Evolutionary conservation across 1,140 invertebrate species (phyloP).

Genomic region (Caerostris darwini): DNA sequence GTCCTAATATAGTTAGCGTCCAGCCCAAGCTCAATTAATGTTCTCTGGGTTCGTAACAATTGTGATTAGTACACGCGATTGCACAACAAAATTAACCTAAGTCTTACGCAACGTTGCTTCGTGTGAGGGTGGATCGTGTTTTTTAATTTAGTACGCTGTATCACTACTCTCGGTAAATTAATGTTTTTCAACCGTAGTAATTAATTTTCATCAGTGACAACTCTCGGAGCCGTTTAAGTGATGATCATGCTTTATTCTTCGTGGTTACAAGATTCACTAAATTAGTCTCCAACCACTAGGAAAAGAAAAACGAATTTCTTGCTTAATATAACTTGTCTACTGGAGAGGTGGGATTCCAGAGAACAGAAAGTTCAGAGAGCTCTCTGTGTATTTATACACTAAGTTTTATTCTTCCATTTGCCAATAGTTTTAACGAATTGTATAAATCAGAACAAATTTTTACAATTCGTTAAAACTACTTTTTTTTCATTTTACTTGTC

Average conservation of each 20-base stretch:
- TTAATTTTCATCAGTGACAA: slow-evolving; percentile 67
- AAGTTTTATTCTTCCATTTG: too few species aligned
- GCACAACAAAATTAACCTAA: slow-evolving; percentile 50
- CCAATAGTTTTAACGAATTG: too few species aligned
- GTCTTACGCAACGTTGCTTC: slow-evolving; percentile 29
- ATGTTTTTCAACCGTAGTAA: slow-evolving; percentile 38
- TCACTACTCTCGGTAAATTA: slow-evolving; percentile 40
- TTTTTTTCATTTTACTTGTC: too few species aligned
- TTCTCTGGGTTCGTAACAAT: background rate
- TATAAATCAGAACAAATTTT: too few species aligned
- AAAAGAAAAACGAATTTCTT: background rate
- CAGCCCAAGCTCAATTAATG: slow-evolving; percentile 54
- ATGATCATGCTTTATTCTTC: slow-evolving; percentile 33
- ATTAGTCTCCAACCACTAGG: slow-evolving; percentile 8
- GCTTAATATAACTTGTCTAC: background rate
- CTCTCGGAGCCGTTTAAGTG: slow-evolving; percentile 45
- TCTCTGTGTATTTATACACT: too few species aligned
- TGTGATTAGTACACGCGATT: slow-evolving; percentile 62
- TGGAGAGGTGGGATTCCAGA: background rate
- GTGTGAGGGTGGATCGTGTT: background rate
- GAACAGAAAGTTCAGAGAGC: background rate
- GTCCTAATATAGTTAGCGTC: slow-evolving; percentile 64
- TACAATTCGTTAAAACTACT: too few species aligned
- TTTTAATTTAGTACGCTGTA: background rate
- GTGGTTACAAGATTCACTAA: slow-evolving; percentile 31